Percentiles rank a stretch among this genome's conserved stretches.
Evolutionary conservation across 2,888 invertebrate species (phyloP).

Genomic region (Euspilapteryx auroguttella): DNA sequence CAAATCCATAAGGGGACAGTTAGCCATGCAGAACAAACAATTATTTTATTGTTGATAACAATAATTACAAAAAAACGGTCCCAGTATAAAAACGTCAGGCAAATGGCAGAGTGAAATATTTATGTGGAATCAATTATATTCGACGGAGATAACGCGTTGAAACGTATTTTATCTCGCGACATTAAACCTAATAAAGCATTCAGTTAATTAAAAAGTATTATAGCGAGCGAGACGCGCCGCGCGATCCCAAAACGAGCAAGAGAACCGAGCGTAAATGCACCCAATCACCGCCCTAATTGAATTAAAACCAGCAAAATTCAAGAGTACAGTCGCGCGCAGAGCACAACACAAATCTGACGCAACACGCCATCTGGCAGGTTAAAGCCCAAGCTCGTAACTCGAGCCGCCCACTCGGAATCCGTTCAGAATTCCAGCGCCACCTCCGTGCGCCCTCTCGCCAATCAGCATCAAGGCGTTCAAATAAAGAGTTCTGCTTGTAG

Average conservation of each 20-base stretch:
- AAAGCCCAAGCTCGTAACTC: conserved; percentile 33
- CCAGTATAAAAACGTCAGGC: not conserved
- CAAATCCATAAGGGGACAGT: conserved; percentile 20
- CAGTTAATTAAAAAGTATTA: conserved; percentile 54
- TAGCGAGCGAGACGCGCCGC: conserved; percentile 17
- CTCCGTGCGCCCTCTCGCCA: conserved; percentile 25
- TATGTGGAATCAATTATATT: conserved; percentile 21
- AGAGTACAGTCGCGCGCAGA: conserved; percentile 23
- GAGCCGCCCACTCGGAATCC: conserved; percentile 47
- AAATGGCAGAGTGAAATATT: conserved; percentile 7
- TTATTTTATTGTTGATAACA: conserved; percentile 32
- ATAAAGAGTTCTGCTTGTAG: conserved; percentile 29
- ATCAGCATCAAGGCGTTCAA: conserved; percentile 21
- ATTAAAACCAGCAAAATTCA: conserved; percentile 38
- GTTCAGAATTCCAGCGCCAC: conserved; percentile 43
- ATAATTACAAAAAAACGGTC: conserved; percentile 14
- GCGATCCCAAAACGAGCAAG: conserved; percentile 30
- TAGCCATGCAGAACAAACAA: conserved; percentile 11
- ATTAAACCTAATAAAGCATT: conserved; percentile 61
- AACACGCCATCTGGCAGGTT: conserved; percentile 39
- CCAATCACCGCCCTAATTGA: conserved; percentile 48
- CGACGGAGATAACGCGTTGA: conserved; percentile 24
- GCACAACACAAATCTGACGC: conserved; percentile 22
- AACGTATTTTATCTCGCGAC: conserved; percentile 29
- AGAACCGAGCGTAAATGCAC: conserved; percentile 19